A percentile compares a stretch with the other conserved stretches of the same genome.
These are phyloP conservation scores for Sphaerophoria rueppellii DNA, from an alignment of 2,888 invertebrate genomes.

Conservation along the genomic window DNA sequence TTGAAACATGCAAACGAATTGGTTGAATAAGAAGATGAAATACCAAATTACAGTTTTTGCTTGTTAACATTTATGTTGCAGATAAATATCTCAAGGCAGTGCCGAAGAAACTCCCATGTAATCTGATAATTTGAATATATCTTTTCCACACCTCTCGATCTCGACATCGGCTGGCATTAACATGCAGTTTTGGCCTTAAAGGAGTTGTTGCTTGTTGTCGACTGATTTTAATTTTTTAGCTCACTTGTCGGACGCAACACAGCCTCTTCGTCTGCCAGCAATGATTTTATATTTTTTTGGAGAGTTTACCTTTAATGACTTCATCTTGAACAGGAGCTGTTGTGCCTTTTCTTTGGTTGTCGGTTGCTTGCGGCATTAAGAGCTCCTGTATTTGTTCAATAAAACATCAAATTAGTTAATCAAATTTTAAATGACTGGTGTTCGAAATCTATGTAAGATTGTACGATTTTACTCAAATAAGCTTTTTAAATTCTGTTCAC, in stretches of 20 bases:
- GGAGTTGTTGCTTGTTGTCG: no score
- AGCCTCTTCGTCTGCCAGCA: background rate
- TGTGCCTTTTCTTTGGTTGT: no score
- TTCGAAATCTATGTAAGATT: no score
- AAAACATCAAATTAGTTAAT: no score
- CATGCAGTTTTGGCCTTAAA: background rate
- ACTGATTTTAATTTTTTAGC: background rate
- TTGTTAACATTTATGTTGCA: background rate
- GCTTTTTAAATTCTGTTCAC: no score
- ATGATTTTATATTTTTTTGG: background rate
- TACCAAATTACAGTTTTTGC: background rate
- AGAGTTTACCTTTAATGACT: background rate
- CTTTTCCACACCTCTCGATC: slow-evolving; percentile 23
- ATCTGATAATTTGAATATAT: slow-evolving; percentile 1
- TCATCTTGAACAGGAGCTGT: background rate
- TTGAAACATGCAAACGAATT: background rate
- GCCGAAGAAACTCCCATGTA: slow-evolving; percentile 6
- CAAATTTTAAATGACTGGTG: no score
- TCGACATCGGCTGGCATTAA: background rate
- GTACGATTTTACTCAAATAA: no score
- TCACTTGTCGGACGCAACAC: background rate
- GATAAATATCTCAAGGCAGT: background rate
- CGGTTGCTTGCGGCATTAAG: no score
- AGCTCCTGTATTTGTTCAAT: no score
- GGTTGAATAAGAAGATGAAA: background rate